Evolutionary conservation across 2,797 vertebrate genomes (phyloP), one percentile per base, ranked within the genome.

Genomic region (Neomorphus geoffroyi): DNA sequence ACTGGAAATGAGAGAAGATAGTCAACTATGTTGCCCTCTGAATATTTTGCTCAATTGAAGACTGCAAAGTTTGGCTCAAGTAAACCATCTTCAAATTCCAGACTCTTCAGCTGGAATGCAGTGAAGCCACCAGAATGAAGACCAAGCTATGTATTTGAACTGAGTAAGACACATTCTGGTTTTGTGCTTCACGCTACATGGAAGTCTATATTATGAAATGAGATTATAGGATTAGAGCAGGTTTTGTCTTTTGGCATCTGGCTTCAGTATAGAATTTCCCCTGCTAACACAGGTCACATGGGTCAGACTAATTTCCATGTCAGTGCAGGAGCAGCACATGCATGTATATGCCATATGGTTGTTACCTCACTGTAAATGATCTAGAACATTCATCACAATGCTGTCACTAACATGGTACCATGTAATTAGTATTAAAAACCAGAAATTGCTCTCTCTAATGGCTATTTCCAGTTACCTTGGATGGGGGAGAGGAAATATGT

Each of bases 61-160:
- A 93, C 58, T 77, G 62, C 13, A 77, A 94, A 93, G 86, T 93
- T 90, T 90, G 84, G 71, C 51, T 90, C 35, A 85, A 90, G 56
- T 39, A 78, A 92, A 48, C 45, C 32, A 56, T 77, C 43, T 88
- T 86, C 90, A 88, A 89, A 91, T 93, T 92, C 65, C 72, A 85
- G 35, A 77, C 50, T 93, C 45, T 92, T 80, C 33, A 86, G 77
- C 33, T 89, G 89, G 89, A 97, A 95, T 88, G 80, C 35, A 96
- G 48, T 56, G 65, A 91, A 96, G 86, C 82, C 79, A 96, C 75
- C 65, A 79, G 85, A 93, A 53, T 92, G 67, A 93, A 93, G 74
- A 92, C 69, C 70, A 93, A 92, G 37, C 37, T 89, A 96, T 93
- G 94, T 95, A 95, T 90, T 97, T 95, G 69, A 90, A 85, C 71